Evolutionary conservation across 2,888 invertebrate genomes (phyloP).

Genomic region (Osmoderma eremita): DNA sequence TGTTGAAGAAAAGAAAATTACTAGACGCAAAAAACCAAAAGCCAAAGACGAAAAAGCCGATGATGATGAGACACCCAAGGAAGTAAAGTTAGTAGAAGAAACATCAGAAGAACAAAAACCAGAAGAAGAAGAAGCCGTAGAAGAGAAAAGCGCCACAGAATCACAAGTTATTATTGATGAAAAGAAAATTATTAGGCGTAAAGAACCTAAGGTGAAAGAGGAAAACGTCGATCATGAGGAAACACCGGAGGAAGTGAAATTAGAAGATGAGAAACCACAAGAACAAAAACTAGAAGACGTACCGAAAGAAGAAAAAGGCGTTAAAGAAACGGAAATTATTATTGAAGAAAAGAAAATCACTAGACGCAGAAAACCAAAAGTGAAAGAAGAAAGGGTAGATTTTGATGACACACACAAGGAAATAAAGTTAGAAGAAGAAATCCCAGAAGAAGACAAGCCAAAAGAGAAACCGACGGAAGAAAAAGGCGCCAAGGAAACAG

Average conservation of each 20-base stretch:
- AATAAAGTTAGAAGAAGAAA: constrained; percentile 46
- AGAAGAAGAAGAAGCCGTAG: constrained; percentile 45
- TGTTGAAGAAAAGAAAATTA: too few relatives aligned
- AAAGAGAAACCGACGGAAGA: constrained; percentile 30
- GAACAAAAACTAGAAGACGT: constrained; percentile 54
- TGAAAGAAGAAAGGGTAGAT: too few relatives aligned
- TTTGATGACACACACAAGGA: background rate
- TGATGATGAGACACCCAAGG: too few relatives aligned
- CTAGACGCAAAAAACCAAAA: too few relatives aligned
- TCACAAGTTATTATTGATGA: too few relatives aligned
- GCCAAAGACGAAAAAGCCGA: constrained; percentile 50
- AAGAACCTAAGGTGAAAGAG: constrained; percentile 48
- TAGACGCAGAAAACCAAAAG: constrained; percentile 56
- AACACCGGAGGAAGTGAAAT: too few relatives aligned
- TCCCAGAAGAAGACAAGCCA: constrained; percentile 46
- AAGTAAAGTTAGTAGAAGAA: too few relatives aligned
- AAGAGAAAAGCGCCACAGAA: constrained; percentile 43
- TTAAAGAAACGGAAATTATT: constrained; percentile 14
- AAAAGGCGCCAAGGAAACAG: constrained; percentile 47
- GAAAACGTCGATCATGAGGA: constrained; percentile 47
- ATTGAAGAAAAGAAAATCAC: constrained; percentile 5
- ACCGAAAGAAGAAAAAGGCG: constrained; percentile 49
- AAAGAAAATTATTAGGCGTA: too few relatives aligned
- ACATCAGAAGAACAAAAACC: constrained; percentile 52
- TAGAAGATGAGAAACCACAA: constrained; percentile 11